A percentile compares a stretch with the other conserved stretches of the same genome.
Conservation (phyloP, 2,888 invertebrate species). For the Fissipunctia ypsillon region DNA sequence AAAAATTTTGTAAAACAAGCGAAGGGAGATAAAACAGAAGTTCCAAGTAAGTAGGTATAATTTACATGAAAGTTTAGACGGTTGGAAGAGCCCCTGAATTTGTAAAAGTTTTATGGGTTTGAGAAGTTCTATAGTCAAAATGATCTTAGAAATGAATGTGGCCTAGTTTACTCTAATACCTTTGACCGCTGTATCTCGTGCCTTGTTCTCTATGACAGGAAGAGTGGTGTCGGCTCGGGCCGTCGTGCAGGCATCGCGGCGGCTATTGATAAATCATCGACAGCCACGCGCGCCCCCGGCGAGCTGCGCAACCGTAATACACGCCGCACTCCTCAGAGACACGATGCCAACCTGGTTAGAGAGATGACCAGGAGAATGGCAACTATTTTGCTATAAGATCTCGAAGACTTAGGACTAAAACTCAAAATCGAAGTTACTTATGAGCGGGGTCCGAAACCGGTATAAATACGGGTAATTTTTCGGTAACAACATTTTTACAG, state of each 20-base stretch:
- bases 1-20: not conserved
- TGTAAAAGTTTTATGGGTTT: not conserved
- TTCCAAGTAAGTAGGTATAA: not conserved
- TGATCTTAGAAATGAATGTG: not conserved
- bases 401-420: not conserved
- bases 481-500: too few relatives aligned
- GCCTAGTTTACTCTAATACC: constrained; percentile 6
- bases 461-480: too few relatives aligned
- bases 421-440: not conserved
- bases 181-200: constrained; percentile 64
- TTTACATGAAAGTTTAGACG: not conserved
- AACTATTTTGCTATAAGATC: not conserved
- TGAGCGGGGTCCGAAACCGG: too few relatives aligned
- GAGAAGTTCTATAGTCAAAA: not conserved
- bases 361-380: constrained; percentile 20
- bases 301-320: constrained; percentile 80
- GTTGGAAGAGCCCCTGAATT: not conserved
- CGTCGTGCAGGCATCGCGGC: constrained; percentile 85
- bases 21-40: too few relatives aligned
- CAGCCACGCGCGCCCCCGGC: constrained; percentile 87
- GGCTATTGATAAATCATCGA: constrained; percentile 88
- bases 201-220: constrained; percentile 73
- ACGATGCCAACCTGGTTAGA: constrained; percentile 45
- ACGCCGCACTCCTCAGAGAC: constrained; percentile 63
- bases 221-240: constrained; percentile 78